Evolutionary conservation across 2,113 vertebrate species (phyloP), one percentile per base, ranked within the genome.

Genomic region (Sinocyclocheilus anshuiensis): DNA sequence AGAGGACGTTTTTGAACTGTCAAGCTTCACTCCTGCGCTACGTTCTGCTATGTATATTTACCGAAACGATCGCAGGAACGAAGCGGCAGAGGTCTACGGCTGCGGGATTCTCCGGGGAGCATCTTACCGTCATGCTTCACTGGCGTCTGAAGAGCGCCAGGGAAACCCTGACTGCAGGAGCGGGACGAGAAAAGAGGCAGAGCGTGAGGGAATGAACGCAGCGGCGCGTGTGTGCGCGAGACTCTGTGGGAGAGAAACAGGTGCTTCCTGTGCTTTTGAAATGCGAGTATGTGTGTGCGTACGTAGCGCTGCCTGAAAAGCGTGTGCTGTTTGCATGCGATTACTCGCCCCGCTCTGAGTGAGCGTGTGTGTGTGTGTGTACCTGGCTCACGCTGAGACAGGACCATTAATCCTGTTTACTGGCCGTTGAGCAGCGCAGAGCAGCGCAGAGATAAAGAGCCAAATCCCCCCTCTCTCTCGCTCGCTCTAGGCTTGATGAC

Each of bases 371-470:
- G 80, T 84, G 85, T 87, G 83, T 85, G 86, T 81, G 88, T 89
- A 84, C 81, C 81, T 86, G 81, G 82, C 88, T 89, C 85, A 42
- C 22, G 71, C 88, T 84, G 85, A 89, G 88, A 89, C 88, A 89
- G 88, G 85, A 63, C 86, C 88, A 89, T 89, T 89, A 89, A 89
- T 89, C 88, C 88, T 89, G 88, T 86, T 89, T 89, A 89, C 86
- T 89, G 88, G 82, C 78, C 81, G 81, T 84, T 74, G 81, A 84
- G 81, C 81, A 71, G 83, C 86, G 88, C 78, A 87, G 85, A 87
- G 88, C 88, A 48, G 77, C 85, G 15, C 83, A 86, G 83, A 89
- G 85, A 89, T 87, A 89, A 89, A 89, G 88, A 89, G 86, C 85
- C 88, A 87, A 89, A 89, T 83, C 85, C 83, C 22, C 2, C 67